Conservation (phyloP, 2,113 vertebrate species). For the Peromyscus polionotus region DNA sequence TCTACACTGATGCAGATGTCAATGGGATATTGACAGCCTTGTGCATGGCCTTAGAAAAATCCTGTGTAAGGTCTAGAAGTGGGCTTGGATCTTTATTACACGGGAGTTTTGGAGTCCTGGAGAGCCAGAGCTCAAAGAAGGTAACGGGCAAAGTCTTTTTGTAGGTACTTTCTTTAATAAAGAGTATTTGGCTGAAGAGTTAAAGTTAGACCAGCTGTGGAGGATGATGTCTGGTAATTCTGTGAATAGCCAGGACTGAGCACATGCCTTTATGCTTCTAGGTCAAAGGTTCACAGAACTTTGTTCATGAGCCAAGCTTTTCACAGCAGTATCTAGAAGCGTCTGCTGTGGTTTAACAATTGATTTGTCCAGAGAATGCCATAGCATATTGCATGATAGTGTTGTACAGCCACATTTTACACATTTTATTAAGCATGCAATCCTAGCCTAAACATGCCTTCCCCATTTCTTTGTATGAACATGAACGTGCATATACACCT, state of each 20-base stretch:
- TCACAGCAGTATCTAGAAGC: not conserved
- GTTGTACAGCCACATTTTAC: not conserved
- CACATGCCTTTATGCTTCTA: not conserved
- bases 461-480: not conserved
- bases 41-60: not conserved
- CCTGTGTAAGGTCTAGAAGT: accelerated
- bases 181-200: accelerated
- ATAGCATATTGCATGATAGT: no score
- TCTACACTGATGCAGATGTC: not conserved
- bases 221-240: accelerated
- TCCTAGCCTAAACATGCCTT: not conserved
- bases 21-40: accelerated
- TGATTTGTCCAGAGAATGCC: no score
- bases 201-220: not conserved
- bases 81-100: accelerated
- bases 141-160: not conserved
- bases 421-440: not conserved
- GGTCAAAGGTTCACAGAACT: not conserved
- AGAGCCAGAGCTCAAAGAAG: accelerated
- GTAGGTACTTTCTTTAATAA: accelerated
- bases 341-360: not conserved
- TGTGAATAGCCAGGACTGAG: accelerated
- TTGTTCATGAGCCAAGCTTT: not conserved
- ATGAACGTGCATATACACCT: accelerated
- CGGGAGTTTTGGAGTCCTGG: not conserved